These are phyloP conservation scores for Brachyrhaphis roseni DNA, from an alignment of 2,797 vertebrate species.

Conservation along the genomic window DNA sequence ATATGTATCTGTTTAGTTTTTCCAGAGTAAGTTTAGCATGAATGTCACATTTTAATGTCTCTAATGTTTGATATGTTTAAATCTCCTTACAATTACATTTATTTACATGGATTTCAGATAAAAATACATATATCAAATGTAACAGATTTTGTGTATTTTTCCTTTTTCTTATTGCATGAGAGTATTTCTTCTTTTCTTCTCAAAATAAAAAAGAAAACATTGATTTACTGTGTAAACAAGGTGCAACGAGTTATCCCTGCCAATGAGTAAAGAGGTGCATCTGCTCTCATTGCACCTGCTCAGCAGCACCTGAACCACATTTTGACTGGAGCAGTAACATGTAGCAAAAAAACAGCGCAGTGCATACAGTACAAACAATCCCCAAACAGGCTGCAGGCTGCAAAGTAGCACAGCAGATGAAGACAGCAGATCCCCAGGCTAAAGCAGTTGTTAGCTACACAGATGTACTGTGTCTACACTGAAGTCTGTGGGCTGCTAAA, in stretches of 20 bases:
- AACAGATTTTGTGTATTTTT: not conserved
- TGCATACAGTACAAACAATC: conserved; percentile 40
- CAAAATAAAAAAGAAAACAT: conserved; percentile 33
- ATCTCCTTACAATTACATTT: not conserved
- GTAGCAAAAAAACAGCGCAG: conserved; percentile 48
- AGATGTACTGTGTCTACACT: conserved; percentile 48
- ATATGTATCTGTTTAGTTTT: not conserved
- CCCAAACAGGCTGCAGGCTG: conserved; percentile 47
- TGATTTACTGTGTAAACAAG: conserved; percentile 63
- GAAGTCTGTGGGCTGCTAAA: conserved; percentile 34
- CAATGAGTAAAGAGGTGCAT: conserved; percentile 55
- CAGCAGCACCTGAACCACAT: conserved; percentile 69
- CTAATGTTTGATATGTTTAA: not conserved
- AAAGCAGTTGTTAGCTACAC: conserved; percentile 40
- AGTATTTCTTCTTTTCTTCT: conserved; percentile 14
- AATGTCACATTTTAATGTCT: not conserved
- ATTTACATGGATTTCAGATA: not conserved
- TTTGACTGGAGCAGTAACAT: conserved; percentile 49
- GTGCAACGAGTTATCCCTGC: conserved; percentile 54
- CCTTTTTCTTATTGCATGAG: conserved; percentile 18
- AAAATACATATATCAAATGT: not conserved
- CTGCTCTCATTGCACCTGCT: conserved; percentile 68
- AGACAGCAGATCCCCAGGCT: conserved; percentile 62
- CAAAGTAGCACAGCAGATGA: conserved; percentile 56
- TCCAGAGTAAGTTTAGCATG: not conserved